Percentiles rank a stretch among this genome's conserved stretches.
These are phyloP conservation scores for Folsomia candida DNA, from an alignment of 2,888 invertebrate genomes.

Conservation along the genomic window DNA sequence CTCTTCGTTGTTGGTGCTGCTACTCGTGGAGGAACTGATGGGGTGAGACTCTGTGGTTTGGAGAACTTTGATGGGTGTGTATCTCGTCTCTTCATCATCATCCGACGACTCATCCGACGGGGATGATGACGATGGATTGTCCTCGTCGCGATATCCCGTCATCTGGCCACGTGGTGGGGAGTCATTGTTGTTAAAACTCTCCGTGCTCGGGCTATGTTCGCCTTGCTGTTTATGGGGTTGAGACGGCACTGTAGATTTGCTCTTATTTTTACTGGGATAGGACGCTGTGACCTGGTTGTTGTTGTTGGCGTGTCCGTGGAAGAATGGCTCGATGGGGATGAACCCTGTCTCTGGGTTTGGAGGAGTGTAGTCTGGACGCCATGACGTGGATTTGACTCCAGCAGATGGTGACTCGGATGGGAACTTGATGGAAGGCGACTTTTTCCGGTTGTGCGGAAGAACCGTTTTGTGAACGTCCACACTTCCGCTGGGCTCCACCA, in stretches of 20 bases:
- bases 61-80: slow-evolving; percentile 43
- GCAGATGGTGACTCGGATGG: slow-evolving; percentile 24
- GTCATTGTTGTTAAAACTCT: too few species aligned
- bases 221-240: too few species aligned
- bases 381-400: slow-evolving; percentile 31
- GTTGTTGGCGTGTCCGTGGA: slow-evolving; percentile 33
- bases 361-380: slow-evolving; percentile 48
- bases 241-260: slow-evolving; percentile 3
- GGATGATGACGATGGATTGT: too few species aligned
- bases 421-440: slow-evolving; percentile 33
- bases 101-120: slow-evolving; percentile 34
- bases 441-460: slow-evolving; percentile 30
- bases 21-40: too few species aligned
- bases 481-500: slow-evolving; percentile 42
- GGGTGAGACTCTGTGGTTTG: slow-evolving; percentile 23
- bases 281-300: not conserved
- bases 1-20: not conserved
- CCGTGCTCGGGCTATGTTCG: too few species aligned
- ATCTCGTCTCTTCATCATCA: slow-evolving; percentile 38
- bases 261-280: not conserved
- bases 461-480: slow-evolving; percentile 46
- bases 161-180: too few species aligned
- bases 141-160: too few species aligned
- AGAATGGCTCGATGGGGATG: slow-evolving; percentile 50
- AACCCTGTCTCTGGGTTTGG: slow-evolving; percentile 50